These are phyloP conservation scores for Tetraneura akinire DNA, from an alignment of 1,140 invertebrate genomes.

Conservation along the genomic window DNA sequence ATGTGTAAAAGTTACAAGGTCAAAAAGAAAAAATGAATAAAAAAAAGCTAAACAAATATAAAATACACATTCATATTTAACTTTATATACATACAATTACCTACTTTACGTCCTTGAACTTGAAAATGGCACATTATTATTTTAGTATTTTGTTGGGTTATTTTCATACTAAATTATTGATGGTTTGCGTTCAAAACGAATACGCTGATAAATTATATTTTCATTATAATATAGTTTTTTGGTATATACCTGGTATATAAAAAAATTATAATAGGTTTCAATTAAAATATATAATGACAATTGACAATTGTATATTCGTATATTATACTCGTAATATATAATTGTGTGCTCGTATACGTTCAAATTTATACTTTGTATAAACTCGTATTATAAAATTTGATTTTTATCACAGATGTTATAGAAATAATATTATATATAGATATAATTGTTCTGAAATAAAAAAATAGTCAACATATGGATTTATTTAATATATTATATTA, in stretches of 20 bases:
- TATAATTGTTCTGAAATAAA: too few species aligned
- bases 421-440: too few species aligned
- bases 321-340: too few species aligned
- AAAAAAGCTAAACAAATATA: background rate
- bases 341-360: too few species aligned
- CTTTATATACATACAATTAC: slow-evolving; percentile 17
- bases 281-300: too few species aligned
- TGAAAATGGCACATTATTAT: background rate
- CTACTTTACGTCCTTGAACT: slow-evolving; percentile 27
- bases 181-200: background rate
- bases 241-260: background rate
- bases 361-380: too few species aligned
- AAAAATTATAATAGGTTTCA: slow-evolving; percentile 9
- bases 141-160: background rate
- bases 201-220: slow-evolving; percentile 7
- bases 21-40: background rate
- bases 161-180: background rate
- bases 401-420: too few species aligned
- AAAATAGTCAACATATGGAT: too few species aligned
- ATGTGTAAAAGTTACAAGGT: background rate
- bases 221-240: background rate
- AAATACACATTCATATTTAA: background rate
- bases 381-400: too few species aligned
- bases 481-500: too few species aligned
- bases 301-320: too few species aligned